These are phyloP conservation scores for Brenthis hecate DNA, from an alignment of 2,888 invertebrate species.

Conservation along the genomic window DNA sequence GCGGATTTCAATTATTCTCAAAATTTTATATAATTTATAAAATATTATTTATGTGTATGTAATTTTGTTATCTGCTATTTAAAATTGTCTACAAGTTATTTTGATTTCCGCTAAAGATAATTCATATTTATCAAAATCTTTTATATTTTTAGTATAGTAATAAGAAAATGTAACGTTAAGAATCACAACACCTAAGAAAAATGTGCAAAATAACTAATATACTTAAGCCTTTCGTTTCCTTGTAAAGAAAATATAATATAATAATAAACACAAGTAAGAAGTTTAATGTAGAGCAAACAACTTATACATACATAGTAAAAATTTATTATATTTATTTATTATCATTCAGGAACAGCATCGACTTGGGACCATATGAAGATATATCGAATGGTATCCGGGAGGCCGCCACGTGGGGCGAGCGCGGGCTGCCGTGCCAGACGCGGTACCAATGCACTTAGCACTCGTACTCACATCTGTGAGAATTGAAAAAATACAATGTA, in stretches of 20 bases:
- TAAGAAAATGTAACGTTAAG: too few relatives aligned
- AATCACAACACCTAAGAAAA: too few relatives aligned
- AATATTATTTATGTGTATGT: too few relatives aligned
- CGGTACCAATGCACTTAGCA: conserved; percentile 72
- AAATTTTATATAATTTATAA: too few relatives aligned
- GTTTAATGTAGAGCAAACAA: background rate
- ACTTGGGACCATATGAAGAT: conserved; percentile 83
- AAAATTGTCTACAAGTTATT: too few relatives aligned
- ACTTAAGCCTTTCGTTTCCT: background rate
- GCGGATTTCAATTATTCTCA: too few relatives aligned
- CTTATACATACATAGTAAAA: conserved; percentile 17
- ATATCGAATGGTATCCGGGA: conserved; percentile 84
- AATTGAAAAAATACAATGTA: background rate
- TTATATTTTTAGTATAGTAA: too few relatives aligned
- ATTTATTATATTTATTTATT: conserved; percentile 18
- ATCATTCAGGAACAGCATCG: conserved; percentile 70
- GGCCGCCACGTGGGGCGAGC: conserved; percentile 85
- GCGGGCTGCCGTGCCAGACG: conserved; percentile 81
- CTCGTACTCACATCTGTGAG: conserved; percentile 2
- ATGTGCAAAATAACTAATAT: too few relatives aligned
- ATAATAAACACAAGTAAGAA: background rate
- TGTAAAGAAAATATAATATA: background rate
- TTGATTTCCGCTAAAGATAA: too few relatives aligned
- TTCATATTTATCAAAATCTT: too few relatives aligned
- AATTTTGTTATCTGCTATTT: too few relatives aligned